Evolutionary conservation across 1,140 invertebrate genomes (phyloP), one percentile per base, ranked within the genome.

Genomic region (Danaus melanippus): DNA sequence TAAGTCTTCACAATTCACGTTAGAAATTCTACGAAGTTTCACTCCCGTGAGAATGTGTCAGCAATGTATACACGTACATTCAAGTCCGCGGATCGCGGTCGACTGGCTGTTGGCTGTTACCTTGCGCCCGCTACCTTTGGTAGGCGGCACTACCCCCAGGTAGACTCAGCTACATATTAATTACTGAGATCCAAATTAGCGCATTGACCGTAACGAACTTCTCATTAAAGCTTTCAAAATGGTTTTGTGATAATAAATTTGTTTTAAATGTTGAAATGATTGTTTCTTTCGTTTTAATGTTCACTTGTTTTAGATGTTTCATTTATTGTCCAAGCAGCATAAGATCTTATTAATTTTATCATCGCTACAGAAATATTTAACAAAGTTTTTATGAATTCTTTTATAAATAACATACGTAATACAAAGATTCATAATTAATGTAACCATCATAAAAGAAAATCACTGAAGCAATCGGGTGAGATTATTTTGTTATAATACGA

Each of bases 181-280:
- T 84, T 84, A 81, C 74, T 77, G 67, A 61, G 64, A 79, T 68
- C 74, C 69, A 76, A 84, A 84, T 79, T 82, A 84, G 74, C 77
- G 74, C 76, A 70, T 71, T 82, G 77, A 77, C 80, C 76, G 76
- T 76, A 66, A 67, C 47, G 66, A 75, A 73, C 50, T 73, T 76
- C 69, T 64, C 68, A 66, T 72, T 68, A 69, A 66, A 69, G 56
- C 67, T 74, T 74, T 77, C 66, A 74, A 78, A 73, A 67, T 50
- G 58, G 58, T 76, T 67, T 73, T 49, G 46, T 62, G 53, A 67
- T 52, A 15, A 15, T 15, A 67, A 67, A 74, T 61, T 69, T 56
- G 55, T 55, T 49, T 48, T 17, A 43, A 21, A 15, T 51, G 47
- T 12, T 49, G n/a, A 21, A 5, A 32, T 32, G 21, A 32, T 32